These are phyloP conservation scores for Ormia ochracea DNA, from an alignment of 2,888 invertebrate genomes.

Conservation along the genomic window DNA sequence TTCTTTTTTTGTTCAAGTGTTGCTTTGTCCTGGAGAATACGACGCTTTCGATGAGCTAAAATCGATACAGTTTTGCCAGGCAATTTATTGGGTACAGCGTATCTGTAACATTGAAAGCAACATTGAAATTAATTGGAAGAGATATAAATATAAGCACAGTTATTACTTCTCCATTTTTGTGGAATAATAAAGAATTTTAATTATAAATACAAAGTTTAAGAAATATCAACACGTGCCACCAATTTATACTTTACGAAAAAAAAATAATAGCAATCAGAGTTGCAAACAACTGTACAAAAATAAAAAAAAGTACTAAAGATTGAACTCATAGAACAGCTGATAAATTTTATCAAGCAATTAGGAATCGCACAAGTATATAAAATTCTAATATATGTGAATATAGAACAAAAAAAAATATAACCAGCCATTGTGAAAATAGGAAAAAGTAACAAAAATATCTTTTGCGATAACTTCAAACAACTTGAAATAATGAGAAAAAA, in stretches of 20 bases:
- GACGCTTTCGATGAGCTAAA: constrained; percentile 75
- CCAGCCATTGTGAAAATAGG: no score
- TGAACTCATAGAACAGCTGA: no score
- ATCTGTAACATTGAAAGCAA: constrained; percentile 66
- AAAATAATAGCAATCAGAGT: constrained; percentile 12
- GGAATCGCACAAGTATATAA: no score
- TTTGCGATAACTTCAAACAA: no score
- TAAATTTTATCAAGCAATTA: no score
- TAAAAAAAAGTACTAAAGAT: no score
- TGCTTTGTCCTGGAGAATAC: constrained; percentile 73
- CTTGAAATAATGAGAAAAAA: no score
- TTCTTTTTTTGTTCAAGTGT: constrained; percentile 71
- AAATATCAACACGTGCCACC: constrained; percentile 25
- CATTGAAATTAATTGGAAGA: background rate
- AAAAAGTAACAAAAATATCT: no score
- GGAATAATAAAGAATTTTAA: background rate
- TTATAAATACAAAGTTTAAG: background rate
- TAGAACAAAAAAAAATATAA: no score
- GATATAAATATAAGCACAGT: background rate
- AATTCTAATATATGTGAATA: no score
- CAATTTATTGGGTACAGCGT: constrained; percentile 76
- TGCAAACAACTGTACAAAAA: no score
- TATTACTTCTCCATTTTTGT: constrained; percentile 45
- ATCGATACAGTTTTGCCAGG: constrained; percentile 76
- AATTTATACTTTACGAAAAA: background rate